Base-by-base conservation (phyloP, 2,797 vertebrate genomes). In the Chelon auratus region DNA sequence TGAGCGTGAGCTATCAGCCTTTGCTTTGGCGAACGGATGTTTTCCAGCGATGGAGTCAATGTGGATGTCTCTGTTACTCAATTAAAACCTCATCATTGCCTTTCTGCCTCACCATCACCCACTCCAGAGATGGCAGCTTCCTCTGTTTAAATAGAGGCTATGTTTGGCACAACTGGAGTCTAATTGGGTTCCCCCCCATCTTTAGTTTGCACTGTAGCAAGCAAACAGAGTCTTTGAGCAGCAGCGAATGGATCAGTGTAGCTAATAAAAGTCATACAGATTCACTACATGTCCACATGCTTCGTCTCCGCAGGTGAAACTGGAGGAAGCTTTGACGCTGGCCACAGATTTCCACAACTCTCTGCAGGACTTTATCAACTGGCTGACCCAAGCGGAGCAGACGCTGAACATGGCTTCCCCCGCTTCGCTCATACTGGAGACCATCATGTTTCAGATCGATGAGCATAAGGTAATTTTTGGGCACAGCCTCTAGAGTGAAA, bases 321-420 rank as follows among this genome's bases (percentile, higher is more conserved):
- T 99, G 84, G 97, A 99, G 84, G 97, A 99, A 87, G 97, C 98
- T 3, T 92, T 98, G 80, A 94, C 68, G 14, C 87, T 97, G 91
- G 97, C 98, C 67, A 95, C 96, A 74, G 96, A 97, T 77, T 99
- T 99, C 93, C 97, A 99, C 89, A 97, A 97, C 89, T 98, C 97
- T 12, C 94, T 99, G 80, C 98, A 99, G 88, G 97, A 99, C 92
- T 99, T 99, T 89, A 98, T 99, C 92, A 98, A 97, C 83, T 99
- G 98, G 97, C 93, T 99, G 43, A 99, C 97, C 36, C 97, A 98
- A 71, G 98, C 97, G 0, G 98, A 99, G 82, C 98, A 98, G 91
- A 98, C 95, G 3, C 94, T 99, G 18, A 99, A 96, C 82, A 93
- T 96, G 86, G 95, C 95, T 82, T 97, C 98, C 37, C 93, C 97